Conservation (phyloP, 2,888 invertebrate species). For the Coleophora flavipennella region DNA sequence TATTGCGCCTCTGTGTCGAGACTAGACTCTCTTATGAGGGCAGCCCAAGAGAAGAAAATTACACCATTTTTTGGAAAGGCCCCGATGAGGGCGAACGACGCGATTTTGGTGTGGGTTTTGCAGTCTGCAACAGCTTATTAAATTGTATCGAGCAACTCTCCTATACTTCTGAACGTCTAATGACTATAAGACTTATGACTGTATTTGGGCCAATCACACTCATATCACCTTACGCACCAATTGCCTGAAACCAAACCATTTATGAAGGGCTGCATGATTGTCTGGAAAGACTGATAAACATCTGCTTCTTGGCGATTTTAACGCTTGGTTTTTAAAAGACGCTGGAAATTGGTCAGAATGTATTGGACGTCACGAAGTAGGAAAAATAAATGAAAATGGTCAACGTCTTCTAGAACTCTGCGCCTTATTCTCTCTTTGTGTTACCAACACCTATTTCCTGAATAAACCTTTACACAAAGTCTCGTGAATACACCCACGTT, state of each 20-base stretch:
- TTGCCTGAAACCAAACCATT: constrained; percentile 1
- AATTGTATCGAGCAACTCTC: constrained; percentile 1
- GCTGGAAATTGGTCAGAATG: constrained; percentile 4
- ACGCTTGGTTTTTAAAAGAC: constrained; percentile 6
- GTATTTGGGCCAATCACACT: constrained; percentile 5
- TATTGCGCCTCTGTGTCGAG: constrained; percentile 8
- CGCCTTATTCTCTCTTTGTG: constrained; percentile 9
- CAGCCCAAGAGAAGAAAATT: constrained; percentile 7
- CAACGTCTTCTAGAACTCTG: constrained; percentile 13
- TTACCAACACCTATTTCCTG: constrained; percentile 12
- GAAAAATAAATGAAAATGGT: constrained; percentile 12
- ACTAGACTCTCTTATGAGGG: constrained; percentile 12
- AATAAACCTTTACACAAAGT: constrained; percentile 11
- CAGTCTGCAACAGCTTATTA: constrained; percentile 8
- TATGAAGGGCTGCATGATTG: background rate
- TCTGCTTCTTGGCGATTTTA: constrained; percentile 7
- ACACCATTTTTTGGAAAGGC: constrained; percentile 11
- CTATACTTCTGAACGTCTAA: constrained; percentile 9
- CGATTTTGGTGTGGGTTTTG: constrained; percentile 13
- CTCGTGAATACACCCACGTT: constrained; percentile 6
- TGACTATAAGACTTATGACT: constrained; percentile 3
- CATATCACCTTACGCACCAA: constrained; percentile 12
- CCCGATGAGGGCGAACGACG: constrained; percentile 2
- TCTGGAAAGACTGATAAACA: constrained; percentile 4
- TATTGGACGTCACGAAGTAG: constrained; percentile 8